Conservation (phyloP, 2,797 vertebrate species). For the Antrozous pallidus region DNA sequence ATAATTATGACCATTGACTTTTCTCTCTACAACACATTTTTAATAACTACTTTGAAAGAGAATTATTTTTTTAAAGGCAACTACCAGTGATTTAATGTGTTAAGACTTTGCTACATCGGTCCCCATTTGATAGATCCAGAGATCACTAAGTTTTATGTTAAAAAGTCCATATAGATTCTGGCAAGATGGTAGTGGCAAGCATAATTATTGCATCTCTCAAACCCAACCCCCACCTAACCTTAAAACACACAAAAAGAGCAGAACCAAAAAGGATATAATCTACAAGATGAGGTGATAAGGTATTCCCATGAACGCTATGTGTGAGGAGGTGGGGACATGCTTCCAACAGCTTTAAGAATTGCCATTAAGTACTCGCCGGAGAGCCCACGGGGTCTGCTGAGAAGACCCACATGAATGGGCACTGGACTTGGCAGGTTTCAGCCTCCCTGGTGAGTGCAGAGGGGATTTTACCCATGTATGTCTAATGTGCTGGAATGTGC, state of each 20-base stretch:
- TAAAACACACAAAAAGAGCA: not conserved
- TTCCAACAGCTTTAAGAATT: not conserved
- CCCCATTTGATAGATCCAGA: not conserved
- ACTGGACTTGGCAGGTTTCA: not conserved
- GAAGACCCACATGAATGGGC: not conserved
- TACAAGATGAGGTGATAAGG: not conserved
- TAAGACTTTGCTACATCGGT: not conserved
- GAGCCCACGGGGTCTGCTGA: not conserved
- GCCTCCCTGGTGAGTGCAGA: not conserved
- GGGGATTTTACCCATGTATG: fast-evolving
- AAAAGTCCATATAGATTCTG: not conserved
- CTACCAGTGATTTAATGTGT: not conserved
- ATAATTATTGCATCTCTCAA: not conserved
- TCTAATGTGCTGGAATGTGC: not conserved
- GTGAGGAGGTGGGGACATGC: not conserved
- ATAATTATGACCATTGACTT: not conserved
- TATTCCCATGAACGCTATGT: not conserved
- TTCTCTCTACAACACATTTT: not conserved
- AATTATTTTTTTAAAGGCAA: not conserved
- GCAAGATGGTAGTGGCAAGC: not conserved
- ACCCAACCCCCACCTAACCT: not conserved
- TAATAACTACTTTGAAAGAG: conserved; percentile 27
- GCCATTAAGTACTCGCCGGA: no score
- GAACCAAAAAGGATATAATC: not conserved
- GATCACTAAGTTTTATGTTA: not conserved